Percentiles rank a stretch among this genome's conserved stretches.
Evolutionary conservation across 2,797 vertebrate species (phyloP).

Genomic region (Passerculus sandwichensis): DNA sequence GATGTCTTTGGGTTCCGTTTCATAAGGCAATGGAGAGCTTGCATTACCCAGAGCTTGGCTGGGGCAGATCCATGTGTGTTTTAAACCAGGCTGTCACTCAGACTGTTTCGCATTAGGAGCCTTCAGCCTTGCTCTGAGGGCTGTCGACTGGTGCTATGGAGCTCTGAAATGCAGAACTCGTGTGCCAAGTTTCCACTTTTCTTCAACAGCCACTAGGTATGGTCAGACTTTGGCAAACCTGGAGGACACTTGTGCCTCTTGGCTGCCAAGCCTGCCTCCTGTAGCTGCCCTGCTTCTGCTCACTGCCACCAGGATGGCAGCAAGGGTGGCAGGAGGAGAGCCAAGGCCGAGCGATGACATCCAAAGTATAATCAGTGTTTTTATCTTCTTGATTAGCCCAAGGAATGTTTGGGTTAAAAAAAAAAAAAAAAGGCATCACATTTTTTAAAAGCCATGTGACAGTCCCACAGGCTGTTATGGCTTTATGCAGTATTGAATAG

Average conservation of each 20-base stretch:
- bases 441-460: not conserved
- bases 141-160: constrained; percentile 6
- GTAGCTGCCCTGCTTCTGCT: accelerated
- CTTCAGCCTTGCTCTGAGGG: not conserved
- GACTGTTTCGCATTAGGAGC: not conserved
- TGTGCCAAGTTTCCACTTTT: constrained; percentile 26
- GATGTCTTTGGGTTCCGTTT: constrained; percentile 53
- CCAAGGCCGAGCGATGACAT: accelerated
- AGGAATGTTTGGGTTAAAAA: constrained; percentile 14
- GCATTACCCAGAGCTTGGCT: constrained; percentile 52
- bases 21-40: constrained; percentile 48
- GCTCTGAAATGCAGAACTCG: constrained; percentile 21
- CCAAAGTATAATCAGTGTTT: not conserved
- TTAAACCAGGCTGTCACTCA: constrained; percentile 40
- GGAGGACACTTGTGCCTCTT: not conserved
- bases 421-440: not conserved
- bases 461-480: not conserved
- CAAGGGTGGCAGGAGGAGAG: not conserved
- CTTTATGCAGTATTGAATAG: not conserved
- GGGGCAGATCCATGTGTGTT: constrained; percentile 2
- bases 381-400: constrained; percentile 19
- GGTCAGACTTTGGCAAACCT: not conserved
- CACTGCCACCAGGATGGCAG: not conserved
- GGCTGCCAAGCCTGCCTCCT: not conserved
- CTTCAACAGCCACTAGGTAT: not conserved